Conservation (phyloP, 2,888 invertebrate genomes). For the Agapetus fuscipes region DNA sequence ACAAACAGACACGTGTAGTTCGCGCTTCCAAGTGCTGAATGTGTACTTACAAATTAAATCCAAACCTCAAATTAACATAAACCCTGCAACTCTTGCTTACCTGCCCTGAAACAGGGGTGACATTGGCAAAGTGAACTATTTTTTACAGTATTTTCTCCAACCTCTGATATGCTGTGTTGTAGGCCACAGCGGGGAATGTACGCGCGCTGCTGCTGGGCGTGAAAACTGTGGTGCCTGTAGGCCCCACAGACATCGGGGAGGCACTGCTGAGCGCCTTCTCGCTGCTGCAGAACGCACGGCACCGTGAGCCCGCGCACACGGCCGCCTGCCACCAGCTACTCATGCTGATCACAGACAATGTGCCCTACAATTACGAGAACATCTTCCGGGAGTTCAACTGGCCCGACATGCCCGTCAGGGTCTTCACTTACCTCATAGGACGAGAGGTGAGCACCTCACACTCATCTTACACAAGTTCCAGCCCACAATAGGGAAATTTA, state of each 20-base stretch:
- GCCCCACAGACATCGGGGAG: constrained; percentile 89
- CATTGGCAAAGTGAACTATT: no score
- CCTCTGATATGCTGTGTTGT: no score
- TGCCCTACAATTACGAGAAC: constrained; percentile 87
- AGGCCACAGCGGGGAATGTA: constrained; percentile 80
- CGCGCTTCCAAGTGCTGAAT: no score
- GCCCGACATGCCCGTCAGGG: constrained; percentile 77
- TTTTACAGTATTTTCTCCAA: no score
- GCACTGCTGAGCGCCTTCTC: constrained; percentile 87
- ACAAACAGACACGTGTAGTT: no score
- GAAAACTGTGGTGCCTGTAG: constrained; percentile 67
- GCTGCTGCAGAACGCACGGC: constrained; percentile 62
- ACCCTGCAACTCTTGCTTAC: no score
- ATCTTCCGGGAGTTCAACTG: constrained; percentile 88
- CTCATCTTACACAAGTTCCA: no score
- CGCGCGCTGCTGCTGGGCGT: constrained; percentile 74
- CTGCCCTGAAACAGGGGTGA: no score
- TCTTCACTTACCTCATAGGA: constrained; percentile 98
- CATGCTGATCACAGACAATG: constrained; percentile 98
- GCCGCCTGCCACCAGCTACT: constrained; percentile 77
- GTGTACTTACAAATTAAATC: no score
- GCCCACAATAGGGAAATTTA: no score
- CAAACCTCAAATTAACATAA: no score
- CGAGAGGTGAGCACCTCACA: constrained; percentile 70
- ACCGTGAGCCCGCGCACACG: constrained; percentile 52